Evolutionary conservation across 2,113 vertebrate species (phyloP).

Genomic region (Seriola rivoliana): DNA sequence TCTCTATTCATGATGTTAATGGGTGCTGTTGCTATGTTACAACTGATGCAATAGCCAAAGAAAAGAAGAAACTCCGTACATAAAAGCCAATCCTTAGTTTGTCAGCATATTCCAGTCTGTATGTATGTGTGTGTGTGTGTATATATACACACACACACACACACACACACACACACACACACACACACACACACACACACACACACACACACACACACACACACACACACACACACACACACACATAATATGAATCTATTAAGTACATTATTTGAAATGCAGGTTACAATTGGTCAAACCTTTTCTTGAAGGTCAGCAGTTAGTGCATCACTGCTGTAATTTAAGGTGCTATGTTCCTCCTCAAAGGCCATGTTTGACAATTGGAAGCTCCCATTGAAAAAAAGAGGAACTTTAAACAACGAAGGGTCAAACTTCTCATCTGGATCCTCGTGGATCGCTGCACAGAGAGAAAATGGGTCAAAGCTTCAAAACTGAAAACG

Average conservation of each 20-base stretch:
- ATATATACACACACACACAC: too few species aligned
- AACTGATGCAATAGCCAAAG: not conserved
- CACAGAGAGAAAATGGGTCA: slow-evolving; percentile 15
- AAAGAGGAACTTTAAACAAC: slow-evolving; percentile 60
- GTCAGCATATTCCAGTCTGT: not conserved
- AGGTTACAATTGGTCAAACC: slow-evolving; percentile 51
- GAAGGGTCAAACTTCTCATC: slow-evolving; percentile 78
- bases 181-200: too few species aligned
- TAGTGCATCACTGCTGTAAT: slow-evolving; percentile 37
- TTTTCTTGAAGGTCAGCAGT: slow-evolving; percentile 44
- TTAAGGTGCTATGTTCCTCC: slow-evolving; percentile 16
- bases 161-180: too few species aligned
- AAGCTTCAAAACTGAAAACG: not conserved
- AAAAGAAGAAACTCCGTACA: not conserved
- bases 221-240: too few species aligned
- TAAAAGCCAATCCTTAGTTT: not conserved
- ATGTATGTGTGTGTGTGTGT: too few species aligned
- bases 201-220: too few species aligned
- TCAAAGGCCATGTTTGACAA: slow-evolving; percentile 64
- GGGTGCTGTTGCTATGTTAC: not conserved
- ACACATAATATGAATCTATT: not conserved
- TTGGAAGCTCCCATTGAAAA: slow-evolving; percentile 79
- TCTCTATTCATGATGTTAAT: not conserved
- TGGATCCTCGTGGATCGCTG: slow-evolving; percentile 66
- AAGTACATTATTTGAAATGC: not conserved